Evolutionary conservation across 2,113 vertebrate genomes (phyloP).

Genomic region (Stomatorhinus ivindoensis): DNA sequence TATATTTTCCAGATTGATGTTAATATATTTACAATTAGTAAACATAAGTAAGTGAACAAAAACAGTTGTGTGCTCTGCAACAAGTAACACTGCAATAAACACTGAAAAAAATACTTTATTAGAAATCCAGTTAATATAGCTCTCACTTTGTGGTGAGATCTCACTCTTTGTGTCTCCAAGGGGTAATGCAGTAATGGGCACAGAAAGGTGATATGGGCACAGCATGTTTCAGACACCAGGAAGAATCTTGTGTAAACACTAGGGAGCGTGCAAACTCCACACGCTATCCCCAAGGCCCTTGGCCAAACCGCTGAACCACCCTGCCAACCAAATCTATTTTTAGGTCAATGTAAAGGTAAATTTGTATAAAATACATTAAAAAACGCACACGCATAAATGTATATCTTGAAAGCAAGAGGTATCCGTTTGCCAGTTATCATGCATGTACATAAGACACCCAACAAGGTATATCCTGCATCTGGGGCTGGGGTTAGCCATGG

Average conservation of each 20-base stretch:
- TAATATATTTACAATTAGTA: too few species aligned
- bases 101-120: background rate
- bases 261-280: too few species aligned
- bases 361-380: background rate
- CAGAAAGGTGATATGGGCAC: constrained; percentile 19
- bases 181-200: constrained; percentile 23
- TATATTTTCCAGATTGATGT: background rate
- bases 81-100: background rate
- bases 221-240: background rate
- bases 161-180: background rate
- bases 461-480: background rate
- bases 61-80: background rate
- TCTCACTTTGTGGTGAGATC: background rate
- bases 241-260: background rate
- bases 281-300: background rate
- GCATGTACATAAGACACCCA: background rate
- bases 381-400: background rate
- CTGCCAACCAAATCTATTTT: background rate
- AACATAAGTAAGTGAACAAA: background rate
- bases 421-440: background rate
- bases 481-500: background rate
- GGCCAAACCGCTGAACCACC: background rate
- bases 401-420: background rate
- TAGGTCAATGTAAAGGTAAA: background rate
- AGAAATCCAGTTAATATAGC: background rate